Evolutionary conservation across 2,888 invertebrate genomes (phyloP), one percentile per base, ranked within the genome.

Genomic region (Ypsolopha sequella): DNA sequence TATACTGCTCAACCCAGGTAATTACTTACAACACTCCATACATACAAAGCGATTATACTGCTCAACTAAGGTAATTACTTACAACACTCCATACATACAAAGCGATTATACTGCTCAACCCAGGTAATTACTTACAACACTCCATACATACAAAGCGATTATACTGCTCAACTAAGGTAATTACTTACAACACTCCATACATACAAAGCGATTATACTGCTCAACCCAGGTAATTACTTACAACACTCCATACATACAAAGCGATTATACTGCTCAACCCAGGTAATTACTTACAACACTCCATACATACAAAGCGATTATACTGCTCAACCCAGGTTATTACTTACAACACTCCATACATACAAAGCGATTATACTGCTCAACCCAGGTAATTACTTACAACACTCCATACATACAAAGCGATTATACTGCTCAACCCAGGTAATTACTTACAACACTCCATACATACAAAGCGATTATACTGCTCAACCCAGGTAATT

Each of bases 221-320:
- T 95, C 80, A 99, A 99, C 88, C 97, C 98, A 64, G 95, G 95
- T 95, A 51, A 44, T 13, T 36, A 46, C n/a, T 10, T 33, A 43
- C 43, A 11, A 24, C 24, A 24, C 4, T 24, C n/a, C n/a, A n/a
- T n/a, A n/a, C n/a, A n/a, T n/a, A n/a, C 57, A 91, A 97, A 70
- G 94, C 97, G 55, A 96, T 99, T 69, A 94, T 99, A 61, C 91
- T 99, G 51, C 98, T 95, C 80, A 99, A 99, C 88, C 97, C 98
- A 64, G 95, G 95, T 95, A 51, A 44, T 13, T 36, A 46, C n/a
- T 10, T 33, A 43, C 43, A 11, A 24, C 24, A 24, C 4, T 24
- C n/a, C n/a, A n/a, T n/a, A n/a, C n/a, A n/a, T n/a, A n/a, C 57
- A 91, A 97, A 70, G 94, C 97, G 55, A 96, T 99, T 69, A 94